Percentiles rank a stretch among this genome's conserved stretches.
Evolutionary conservation across 2,113 vertebrate genomes (phyloP).

Genomic region (Vidua chalybeata): DNA sequence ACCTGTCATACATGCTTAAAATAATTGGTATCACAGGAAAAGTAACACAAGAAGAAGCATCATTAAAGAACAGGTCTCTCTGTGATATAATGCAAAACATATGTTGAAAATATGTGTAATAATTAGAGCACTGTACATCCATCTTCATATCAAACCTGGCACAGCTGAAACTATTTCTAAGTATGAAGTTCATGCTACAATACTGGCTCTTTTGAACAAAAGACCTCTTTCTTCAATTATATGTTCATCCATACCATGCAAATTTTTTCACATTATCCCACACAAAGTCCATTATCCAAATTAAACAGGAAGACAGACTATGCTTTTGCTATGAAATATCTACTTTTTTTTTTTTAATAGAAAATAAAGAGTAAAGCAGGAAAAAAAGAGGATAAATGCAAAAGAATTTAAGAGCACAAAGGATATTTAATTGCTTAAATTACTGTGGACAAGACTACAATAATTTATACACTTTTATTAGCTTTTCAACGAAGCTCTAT

Average conservation of each 20-base stretch:
- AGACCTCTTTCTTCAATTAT: neutral
- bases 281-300: neutral
- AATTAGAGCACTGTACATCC: conserved; percentile 15
- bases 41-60: conserved; percentile 56
- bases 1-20: conserved; percentile 62
- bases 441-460: neutral
- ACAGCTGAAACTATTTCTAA: neutral
- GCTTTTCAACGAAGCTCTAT: conserved; percentile 17
- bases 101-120: conserved; percentile 49
- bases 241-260: neutral
- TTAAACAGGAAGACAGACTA: neutral
- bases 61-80: conserved; percentile 59
- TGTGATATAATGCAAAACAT: conserved; percentile 63
- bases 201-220: neutral
- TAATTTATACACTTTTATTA: neutral
- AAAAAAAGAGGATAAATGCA: neutral
- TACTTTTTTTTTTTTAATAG: neutral
- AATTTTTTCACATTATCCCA: neutral
- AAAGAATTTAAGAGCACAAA: neutral
- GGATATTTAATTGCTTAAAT: conserved; percentile 27
- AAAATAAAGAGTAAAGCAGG: neutral
- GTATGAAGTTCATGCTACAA: neutral
- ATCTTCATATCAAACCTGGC: neutral
- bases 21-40: conserved; percentile 70
- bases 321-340: neutral